Percentiles rank a stretch among this genome's conserved stretches.
Evolutionary conservation across 2,797 vertebrate genomes (phyloP).

Genomic region (Enteromius unitaeniatus): DNA sequence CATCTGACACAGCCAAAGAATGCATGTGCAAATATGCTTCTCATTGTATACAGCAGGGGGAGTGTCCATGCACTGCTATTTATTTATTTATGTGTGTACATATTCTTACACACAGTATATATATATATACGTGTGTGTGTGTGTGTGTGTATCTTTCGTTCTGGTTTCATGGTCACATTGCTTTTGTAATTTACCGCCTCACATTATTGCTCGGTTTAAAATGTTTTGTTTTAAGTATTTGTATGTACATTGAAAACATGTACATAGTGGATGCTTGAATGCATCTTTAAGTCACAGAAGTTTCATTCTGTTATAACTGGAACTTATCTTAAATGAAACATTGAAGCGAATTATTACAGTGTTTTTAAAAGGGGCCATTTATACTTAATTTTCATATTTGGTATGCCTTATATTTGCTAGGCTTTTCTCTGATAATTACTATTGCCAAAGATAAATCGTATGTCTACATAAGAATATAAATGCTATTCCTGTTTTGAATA

Average conservation of each 20-base stretch:
- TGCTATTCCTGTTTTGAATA: conserved; percentile 47
- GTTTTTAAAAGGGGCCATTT: conserved; percentile 9
- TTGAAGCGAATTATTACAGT: not conserved
- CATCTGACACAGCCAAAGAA: conserved; percentile 39
- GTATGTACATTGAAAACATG: conserved; percentile 64
- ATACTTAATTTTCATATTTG: conserved; percentile 1
- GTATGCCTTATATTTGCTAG: conserved; percentile 31
- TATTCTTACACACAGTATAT: not conserved
- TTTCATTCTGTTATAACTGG: conserved; percentile 62
- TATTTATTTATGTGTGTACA: conserved; percentile 65
- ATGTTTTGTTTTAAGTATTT: conserved; percentile 60
- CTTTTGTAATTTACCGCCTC: not conserved
- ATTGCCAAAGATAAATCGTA: conserved; percentile 57
- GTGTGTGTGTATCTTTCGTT: not conserved
- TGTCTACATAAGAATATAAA: conserved; percentile 30
- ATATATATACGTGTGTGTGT: not conserved
- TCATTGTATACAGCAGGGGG: conserved; percentile 43
- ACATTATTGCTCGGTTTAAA: not conserved
- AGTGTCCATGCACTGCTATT: conserved; percentile 61
- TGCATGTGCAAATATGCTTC: conserved; percentile 13
- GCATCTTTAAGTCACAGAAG: conserved; percentile 50
- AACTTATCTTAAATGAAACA: conserved; percentile 61
- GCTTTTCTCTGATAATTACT: conserved; percentile 16
- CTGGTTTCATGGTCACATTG: not conserved
- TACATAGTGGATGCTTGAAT: conserved; percentile 56